Conservation (phyloP, 2,888 invertebrate genomes). For the Rotaria macrura region DNA sequence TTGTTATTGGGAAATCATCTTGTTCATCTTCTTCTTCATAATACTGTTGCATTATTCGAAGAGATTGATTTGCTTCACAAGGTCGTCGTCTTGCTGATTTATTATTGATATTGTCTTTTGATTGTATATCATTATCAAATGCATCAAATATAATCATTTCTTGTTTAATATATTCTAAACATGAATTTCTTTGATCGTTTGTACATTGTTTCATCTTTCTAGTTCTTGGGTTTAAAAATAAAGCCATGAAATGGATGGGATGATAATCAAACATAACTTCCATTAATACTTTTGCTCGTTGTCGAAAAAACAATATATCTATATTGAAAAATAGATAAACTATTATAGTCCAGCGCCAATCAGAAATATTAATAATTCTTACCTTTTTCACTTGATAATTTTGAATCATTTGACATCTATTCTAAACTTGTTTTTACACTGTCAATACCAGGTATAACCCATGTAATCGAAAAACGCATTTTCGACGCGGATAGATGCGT, state of each 20-base stretch:
- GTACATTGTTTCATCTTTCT: neutral
- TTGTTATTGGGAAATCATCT: neutral
- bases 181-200: neutral
- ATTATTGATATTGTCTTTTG: no score
- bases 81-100: neutral
- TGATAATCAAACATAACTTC: neutral
- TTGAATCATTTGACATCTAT: neutral
- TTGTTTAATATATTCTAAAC: neutral
- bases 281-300: neutral
- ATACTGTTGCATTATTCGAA: neutral
- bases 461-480: no score
- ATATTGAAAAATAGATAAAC: neutral
- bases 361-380: neutral
- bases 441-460: neutral
- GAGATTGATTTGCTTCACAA: neutral
- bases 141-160: neutral
- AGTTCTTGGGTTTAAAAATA: neutral
- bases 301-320: neutral
- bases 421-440: neutral
- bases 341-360: neutral
- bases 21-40: neutral
- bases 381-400: neutral
- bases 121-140: neutral
- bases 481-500: no score
- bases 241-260: neutral